A percentile compares a stretch with the other conserved stretches of the same genome.
Evolutionary conservation across 2,888 invertebrate genomes (phyloP).

Genomic region (Linnaemya vulpina): DNA sequence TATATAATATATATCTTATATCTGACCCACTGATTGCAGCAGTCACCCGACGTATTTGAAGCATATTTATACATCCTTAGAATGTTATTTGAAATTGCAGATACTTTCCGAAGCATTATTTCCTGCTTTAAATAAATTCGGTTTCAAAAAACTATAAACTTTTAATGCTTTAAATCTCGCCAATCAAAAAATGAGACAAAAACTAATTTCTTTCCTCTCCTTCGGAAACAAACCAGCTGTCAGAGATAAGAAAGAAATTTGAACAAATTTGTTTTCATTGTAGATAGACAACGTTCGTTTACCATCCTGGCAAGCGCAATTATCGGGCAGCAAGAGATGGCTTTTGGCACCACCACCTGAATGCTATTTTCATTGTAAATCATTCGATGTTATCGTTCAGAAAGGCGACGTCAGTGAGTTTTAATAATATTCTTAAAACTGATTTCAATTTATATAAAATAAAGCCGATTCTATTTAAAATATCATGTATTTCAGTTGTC

Average conservation of each 20-base stretch:
- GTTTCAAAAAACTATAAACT: no score
- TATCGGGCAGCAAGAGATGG: constrained; percentile 95
- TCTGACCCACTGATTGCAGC: no score
- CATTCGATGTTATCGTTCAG: constrained; percentile 86
- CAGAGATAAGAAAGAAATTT: not conserved
- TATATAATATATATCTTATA: no score
- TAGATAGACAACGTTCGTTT: constrained; percentile 96
- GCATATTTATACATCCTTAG: no score
- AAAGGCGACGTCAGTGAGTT: constrained; percentile 94
- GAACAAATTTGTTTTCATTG: constrained; percentile 22
- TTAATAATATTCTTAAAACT: not conserved
- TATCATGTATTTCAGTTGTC: constrained; percentile 87
- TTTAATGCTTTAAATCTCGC: not conserved
- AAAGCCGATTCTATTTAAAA: not conserved
- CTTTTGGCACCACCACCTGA: constrained; percentile 95
- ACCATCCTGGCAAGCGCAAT: constrained; percentile 98
- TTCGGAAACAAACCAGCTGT: no score
- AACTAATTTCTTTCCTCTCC: not conserved
- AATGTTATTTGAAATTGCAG: no score
- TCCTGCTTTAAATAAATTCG: no score
- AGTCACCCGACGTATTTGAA: no score
- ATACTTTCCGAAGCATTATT: no score
- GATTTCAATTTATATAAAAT: no score
- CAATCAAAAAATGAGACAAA: not conserved
- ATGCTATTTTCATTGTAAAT: constrained; percentile 90